Evolutionary conservation across 2,888 invertebrate genomes (phyloP), one percentile per base, ranked within the genome.

Genomic region (Colletes collaris): DNA sequence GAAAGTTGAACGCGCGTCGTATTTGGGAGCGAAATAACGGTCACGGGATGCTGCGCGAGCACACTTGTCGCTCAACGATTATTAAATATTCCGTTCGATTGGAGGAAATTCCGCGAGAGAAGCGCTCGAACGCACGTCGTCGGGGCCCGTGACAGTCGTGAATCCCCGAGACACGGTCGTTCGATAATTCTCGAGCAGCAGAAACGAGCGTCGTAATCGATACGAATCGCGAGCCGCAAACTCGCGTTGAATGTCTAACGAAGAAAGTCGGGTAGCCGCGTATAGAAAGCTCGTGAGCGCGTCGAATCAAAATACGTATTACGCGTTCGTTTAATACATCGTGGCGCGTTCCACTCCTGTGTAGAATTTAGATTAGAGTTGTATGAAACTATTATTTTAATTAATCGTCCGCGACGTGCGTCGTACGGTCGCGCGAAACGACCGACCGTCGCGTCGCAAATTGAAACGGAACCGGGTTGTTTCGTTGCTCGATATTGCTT

Each of bases 21-120:
- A 60, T 44, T n/a, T 46, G 13, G 27, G 7, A 27, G 49, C 40
- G 10, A 59, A 40, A 37, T 85, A 79, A 79, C 76, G 73, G 83
- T 65, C 7, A 76, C 44, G 79, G 27, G 86, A 84, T 84, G 83
- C 86, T 84, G 83, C 44, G 27, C 46, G 27, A 64, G 49, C 27
- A 62, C 40, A 8, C 16, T 66, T 59, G 11, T 16, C 3, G 19
- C 53, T 1, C 76, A 82, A 69, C 85, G 83, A 73, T 70, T 49
- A 35, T 40, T 53, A 46, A 66, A 37, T 69, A 60, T 53, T 56
- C 67, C 4, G n/a, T 58, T 53, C 59, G 52, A 10, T 7, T 4
- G 0, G 44, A 53, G 58, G 16, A 76, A 73, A 35, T 75, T 55
- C 19, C 40, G 7, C 3, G n/a, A 1, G 19, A 7, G 8, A 7